Conservation (phyloP, 2,888 invertebrate genomes). For the Ichneumon xanthorius region DNA sequence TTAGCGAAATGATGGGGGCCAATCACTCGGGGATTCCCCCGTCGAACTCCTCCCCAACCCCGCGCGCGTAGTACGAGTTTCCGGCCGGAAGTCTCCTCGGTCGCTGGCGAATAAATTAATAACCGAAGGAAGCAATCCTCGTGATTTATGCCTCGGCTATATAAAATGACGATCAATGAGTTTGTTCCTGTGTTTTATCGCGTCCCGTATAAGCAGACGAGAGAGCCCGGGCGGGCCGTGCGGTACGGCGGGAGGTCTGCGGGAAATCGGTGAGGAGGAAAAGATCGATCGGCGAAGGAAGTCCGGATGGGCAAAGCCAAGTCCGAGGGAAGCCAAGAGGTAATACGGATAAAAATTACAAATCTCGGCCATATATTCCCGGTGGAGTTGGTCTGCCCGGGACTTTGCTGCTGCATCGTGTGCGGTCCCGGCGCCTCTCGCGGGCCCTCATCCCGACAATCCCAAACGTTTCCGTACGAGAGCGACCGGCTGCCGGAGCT, state of each 20-base stretch:
- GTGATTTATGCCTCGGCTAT: background rate
- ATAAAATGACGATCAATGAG: slow-evolving; percentile 30
- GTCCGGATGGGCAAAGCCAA: slow-evolving; percentile 20
- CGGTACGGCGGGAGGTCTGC: slow-evolving; percentile 7
- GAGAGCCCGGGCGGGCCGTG: background rate
- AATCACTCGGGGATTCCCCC: slow-evolving; percentile 66
- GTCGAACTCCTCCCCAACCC: slow-evolving; percentile 22
- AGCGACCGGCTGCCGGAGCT: slow-evolving; percentile 25
- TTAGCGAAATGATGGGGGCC: slow-evolving; percentile 43
- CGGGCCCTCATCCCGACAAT: slow-evolving; percentile 18
- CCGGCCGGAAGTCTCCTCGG: slow-evolving; percentile 35
- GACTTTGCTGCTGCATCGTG: slow-evolving; percentile 69
- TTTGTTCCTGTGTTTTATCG: slow-evolving; percentile 52
- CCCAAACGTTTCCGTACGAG: slow-evolving; percentile 18
- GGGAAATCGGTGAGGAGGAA: slow-evolving; percentile 47
- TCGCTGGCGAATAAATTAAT: slow-evolving; percentile 14
- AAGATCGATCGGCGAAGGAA: slow-evolving; percentile 43
- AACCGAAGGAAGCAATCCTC: slow-evolving; percentile 13
- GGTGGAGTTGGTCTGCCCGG: slow-evolving; percentile 76
- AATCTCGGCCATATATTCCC: slow-evolving; percentile 75
- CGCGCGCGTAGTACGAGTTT: slow-evolving; percentile 22
- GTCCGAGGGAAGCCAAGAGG: slow-evolving; percentile 46
- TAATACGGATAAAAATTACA: slow-evolving; percentile 77
- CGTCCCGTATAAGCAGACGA: slow-evolving; percentile 38
- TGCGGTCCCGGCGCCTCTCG: background rate